phyloP scores from a whole-genome alignment of 1,140 invertebrate genomes.

The Acarapis woodi region DNA sequence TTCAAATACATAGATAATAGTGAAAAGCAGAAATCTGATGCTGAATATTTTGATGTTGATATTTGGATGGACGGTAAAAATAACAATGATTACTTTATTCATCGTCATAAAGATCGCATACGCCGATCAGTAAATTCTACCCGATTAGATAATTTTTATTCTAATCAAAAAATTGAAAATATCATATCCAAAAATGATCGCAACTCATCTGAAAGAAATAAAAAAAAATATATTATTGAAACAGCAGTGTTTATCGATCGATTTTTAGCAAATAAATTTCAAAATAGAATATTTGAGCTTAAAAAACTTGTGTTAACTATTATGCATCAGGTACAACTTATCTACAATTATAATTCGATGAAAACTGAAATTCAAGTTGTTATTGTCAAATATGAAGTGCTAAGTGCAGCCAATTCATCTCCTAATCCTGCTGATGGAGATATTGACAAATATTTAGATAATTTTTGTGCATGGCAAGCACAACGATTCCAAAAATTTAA shows the following conservation, averaged over 20 bases:
- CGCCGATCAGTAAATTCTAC: no score
- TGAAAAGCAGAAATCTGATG: no score
- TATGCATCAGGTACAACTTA: slow-evolving; percentile 13
- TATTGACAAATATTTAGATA: slow-evolving; percentile 17
- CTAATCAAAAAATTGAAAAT: not conserved
- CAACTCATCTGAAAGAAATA: not conserved
- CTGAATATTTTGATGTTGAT: no score
- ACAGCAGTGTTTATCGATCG: slow-evolving; percentile 16
- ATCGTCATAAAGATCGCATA: no score
- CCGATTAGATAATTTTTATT: not conserved
- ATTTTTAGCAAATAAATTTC: slow-evolving; percentile 9
- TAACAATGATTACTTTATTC: no score
- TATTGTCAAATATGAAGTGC: slow-evolving; percentile 12
- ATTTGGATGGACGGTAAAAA: no score
- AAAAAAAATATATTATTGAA: slow-evolving; percentile 13
- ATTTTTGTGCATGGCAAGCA: slow-evolving; percentile 18
- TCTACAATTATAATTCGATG: slow-evolving; percentile 13
- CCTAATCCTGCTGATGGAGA: slow-evolving; percentile 14
- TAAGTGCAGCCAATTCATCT: slow-evolving; percentile 6
- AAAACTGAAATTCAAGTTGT: slow-evolving; percentile 12
- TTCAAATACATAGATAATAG: no score
- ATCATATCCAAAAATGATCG: not conserved
- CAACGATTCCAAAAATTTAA: slow-evolving; percentile 7
- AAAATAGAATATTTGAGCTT: slow-evolving; percentile 10
- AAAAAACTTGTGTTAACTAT: slow-evolving; percentile 15